Evolutionary conservation across 37 sponge, comb jelly and placozoan genomes (phyloP).

Genomic region (Halichondria panicea): DNA sequence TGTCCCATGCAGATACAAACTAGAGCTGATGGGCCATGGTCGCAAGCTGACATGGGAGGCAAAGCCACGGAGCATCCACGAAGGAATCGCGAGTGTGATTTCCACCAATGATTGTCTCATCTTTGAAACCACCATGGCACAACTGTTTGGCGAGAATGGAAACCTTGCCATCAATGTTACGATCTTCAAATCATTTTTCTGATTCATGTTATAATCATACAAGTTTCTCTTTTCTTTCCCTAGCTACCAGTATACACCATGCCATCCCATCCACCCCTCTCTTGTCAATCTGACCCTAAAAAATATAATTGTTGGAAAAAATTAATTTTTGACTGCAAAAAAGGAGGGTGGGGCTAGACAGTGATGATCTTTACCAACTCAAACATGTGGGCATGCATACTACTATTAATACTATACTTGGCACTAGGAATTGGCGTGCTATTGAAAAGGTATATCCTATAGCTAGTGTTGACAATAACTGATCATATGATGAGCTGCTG

Average conservation of each 20-base stretch:
- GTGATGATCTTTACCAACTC: too few species aligned
- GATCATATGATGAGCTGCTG: too few species aligned
- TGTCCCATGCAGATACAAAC: constrained; percentile 40
- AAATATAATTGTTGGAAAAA: too few species aligned
- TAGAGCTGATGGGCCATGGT: constrained; percentile 76
- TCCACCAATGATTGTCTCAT: constrained; percentile 88
- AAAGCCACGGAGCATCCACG: constrained; percentile 90
- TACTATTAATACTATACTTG: too few species aligned
- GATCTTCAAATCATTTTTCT: constrained; percentile 43
- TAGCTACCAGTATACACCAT: neutral
- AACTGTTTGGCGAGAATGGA: constrained; percentile 90
- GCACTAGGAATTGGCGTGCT: too few species aligned
- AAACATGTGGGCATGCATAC: too few species aligned
- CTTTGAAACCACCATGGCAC: constrained; percentile 92
- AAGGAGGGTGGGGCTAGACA: too few species aligned
- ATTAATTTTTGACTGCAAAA: too few species aligned
- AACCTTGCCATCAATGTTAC: constrained; percentile 97
- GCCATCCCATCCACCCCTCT: neutral
- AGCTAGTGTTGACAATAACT: too few species aligned
- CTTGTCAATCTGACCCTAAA: neutral
- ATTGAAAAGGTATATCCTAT: too few species aligned
- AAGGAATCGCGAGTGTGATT: constrained; percentile 84
- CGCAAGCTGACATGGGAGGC: constrained; percentile 95
- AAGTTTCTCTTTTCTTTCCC: neutral
- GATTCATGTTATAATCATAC: neutral